Evolutionary conservation across 1,140 invertebrate genomes (phyloP).

Genomic region (Apis cerana): DNA sequence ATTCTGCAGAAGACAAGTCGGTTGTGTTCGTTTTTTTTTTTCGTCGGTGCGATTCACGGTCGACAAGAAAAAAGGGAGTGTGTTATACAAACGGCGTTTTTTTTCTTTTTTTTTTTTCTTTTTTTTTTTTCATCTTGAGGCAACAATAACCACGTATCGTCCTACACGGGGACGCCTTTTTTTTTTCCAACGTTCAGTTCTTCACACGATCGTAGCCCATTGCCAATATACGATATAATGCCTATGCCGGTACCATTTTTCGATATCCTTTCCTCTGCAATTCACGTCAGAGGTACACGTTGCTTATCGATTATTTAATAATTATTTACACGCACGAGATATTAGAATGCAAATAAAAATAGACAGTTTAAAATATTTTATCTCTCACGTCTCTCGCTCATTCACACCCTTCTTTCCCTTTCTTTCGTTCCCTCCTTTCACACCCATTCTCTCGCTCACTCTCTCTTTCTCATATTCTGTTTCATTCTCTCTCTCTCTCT

Average conservation of each 20-base stretch:
- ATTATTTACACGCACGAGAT: slow-evolving; percentile 61
- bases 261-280: slow-evolving; percentile 27
- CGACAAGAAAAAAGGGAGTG: slow-evolving; percentile 31
- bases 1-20: slow-evolving; percentile 26
- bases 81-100: slow-evolving; percentile 19
- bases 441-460: background rate
- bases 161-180: slow-evolving; percentile 18
- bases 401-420: background rate
- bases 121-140: background rate
- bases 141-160: slow-evolving; percentile 41
- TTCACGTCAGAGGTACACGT: slow-evolving; percentile 70
- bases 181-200: slow-evolving; percentile 28
- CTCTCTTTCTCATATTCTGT: background rate
- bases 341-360: slow-evolving; percentile 78
- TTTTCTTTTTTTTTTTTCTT: background rate
- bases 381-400: slow-evolving; percentile 26
- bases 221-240: slow-evolving; percentile 45
- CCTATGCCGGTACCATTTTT: slow-evolving; percentile 42
- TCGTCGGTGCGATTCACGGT: slow-evolving; percentile 25
- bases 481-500: background rate
- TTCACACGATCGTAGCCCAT: slow-evolving; percentile 43
- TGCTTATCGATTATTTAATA: slow-evolving; percentile 52
- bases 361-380: slow-evolving; percentile 75
- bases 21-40: background rate
- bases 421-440: background rate